Evolutionary conservation across 2,113 vertebrate genomes (phyloP), one percentile per base, ranked within the genome.

Genomic region (Ardeotis arabs): DNA sequence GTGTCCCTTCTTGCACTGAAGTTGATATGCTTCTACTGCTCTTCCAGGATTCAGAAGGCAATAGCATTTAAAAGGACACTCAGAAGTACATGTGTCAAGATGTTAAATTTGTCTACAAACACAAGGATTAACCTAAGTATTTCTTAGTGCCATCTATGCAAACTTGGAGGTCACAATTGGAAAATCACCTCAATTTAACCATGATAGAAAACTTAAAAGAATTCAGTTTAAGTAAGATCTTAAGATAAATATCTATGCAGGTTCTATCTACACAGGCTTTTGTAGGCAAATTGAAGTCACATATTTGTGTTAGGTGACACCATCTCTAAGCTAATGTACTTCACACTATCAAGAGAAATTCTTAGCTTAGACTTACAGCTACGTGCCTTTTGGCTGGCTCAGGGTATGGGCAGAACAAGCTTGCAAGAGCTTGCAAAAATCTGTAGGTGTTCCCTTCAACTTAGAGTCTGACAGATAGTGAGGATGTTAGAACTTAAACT

Each of bases 1-100:
- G 5, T 0, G 0, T 25, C 20, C 79, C 15, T 79, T 69, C 41
- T 68, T 1, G 2, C 59, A 10, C 7, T 63, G 56, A 58, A 53
- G 35, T 7, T 74, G 10, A 28, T 47, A 58, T 33, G 13, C 6
- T 75, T 47, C 44, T 73, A 16, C 66, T 37, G 50, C 8, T 73
- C 29, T 53, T 69, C 56, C n/a, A 74, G 69, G 55, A 69, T 59
- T 52, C n/a, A 70, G 45, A 44, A 90, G 15, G 7, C 16, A 56
- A 33, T 7, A 44, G 6, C 6, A 7, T 69, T 75, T 56, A 3
- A 33, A 89, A 76, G 28, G n/a, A 60, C 9, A 44, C 19, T 50
- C 13, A 52, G 35, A 55, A 67, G 18, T 60, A 37, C 11, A 13
- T 33, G 33, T 52, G 25, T 66, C 73, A 77, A 45, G 64, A 9